Evolutionary conservation across 2,888 invertebrate species (phyloP).

Genomic region (Aphodius sticticus): DNA sequence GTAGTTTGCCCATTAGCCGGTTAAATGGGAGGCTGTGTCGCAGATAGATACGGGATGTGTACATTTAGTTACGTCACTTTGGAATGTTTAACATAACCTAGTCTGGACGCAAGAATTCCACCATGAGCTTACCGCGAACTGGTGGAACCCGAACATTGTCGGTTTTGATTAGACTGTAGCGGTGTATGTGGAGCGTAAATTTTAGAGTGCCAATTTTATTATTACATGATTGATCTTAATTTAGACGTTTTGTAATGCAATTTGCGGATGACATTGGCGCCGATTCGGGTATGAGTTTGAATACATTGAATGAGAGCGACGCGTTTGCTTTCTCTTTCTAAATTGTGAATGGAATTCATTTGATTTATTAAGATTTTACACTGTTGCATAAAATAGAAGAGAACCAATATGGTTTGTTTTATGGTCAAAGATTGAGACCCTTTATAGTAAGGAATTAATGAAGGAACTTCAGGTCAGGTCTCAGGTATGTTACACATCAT

Average conservation of each 20-base stretch:
- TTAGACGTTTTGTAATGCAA: not conserved
- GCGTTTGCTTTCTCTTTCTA: too few species aligned
- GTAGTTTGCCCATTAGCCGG: not conserved
- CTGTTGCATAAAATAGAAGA: too few species aligned
- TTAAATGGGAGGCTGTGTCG: not conserved
- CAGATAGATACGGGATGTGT: not conserved
- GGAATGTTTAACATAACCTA: not conserved
- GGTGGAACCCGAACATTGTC: not conserved
- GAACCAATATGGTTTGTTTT: too few species aligned
- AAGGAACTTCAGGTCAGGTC: too few species aligned
- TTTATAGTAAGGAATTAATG: too few species aligned
- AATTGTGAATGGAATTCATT: too few species aligned
- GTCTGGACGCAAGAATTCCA: not conserved
- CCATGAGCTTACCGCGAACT: not conserved
- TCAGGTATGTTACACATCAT: too few species aligned
- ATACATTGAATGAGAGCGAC: too few species aligned
- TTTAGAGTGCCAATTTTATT: not conserved
- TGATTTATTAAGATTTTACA: too few species aligned
- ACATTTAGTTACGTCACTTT: not conserved
- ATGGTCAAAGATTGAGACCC: too few species aligned
- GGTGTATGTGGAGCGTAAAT: not conserved
- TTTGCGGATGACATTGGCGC: too few species aligned
- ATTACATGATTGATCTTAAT: not conserved
- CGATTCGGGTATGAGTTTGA: too few species aligned
- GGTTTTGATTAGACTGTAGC: not conserved